Evolutionary conservation across 2,888 invertebrate genomes (phyloP).

Genomic region (Melanchra persicariae): DNA sequence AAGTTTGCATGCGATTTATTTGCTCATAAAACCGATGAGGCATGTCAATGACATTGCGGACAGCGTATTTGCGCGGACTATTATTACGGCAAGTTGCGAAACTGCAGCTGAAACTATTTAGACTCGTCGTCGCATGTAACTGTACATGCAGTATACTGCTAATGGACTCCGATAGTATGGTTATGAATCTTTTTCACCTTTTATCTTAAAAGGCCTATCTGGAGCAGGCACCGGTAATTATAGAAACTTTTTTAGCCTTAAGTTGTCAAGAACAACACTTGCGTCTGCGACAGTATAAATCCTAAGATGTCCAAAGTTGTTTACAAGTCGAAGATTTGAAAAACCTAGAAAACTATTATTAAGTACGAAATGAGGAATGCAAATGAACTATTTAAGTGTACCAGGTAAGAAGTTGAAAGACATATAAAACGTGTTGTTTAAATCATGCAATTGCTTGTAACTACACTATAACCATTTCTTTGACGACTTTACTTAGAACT

Average conservation of each 20-base stretch:
- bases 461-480: slow-evolving; percentile 2
- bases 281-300: too few species aligned
- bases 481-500: slow-evolving; percentile 10
- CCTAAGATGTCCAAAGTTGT: neutral
- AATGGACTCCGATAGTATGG: neutral
- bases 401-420: neutral
- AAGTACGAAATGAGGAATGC: neutral
- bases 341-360: neutral
- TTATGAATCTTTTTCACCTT: neutral
- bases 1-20: slow-evolving; percentile 52
- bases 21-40: slow-evolving; percentile 56
- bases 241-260: too few species aligned
- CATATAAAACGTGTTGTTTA: neutral
- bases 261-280: neutral
- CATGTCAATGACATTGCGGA: slow-evolving; percentile 56
- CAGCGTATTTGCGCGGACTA: slow-evolving; percentile 44
- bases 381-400: neutral
- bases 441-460: slow-evolving; percentile 7
- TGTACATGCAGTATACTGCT: neutral
- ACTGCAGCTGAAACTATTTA: slow-evolving; percentile 43
- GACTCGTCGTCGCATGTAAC: neutral
- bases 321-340: neutral
- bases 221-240: neutral
- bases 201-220: neutral
- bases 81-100: slow-evolving; percentile 59